A percentile compares a stretch with the other conserved stretches of the same genome.
phyloP scores from a whole-genome alignment of 2,797 vertebrate genomes.

The Phoebastria nigripes region DNA sequence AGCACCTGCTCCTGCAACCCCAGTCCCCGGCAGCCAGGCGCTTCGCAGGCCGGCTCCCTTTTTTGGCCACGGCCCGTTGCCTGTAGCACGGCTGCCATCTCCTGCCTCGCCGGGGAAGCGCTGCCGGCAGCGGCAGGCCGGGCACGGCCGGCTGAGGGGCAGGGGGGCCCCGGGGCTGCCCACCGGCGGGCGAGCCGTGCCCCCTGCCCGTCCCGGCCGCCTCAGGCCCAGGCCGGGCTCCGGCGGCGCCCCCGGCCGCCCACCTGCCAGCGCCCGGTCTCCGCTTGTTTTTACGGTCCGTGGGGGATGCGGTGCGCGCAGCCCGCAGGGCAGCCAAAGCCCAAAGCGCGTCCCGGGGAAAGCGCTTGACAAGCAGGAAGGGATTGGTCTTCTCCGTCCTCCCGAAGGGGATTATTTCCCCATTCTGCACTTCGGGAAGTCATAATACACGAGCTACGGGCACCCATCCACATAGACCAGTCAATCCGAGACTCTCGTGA shows the following conservation, averaged over 20 bases:
- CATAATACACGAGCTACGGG: no score
- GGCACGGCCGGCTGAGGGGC: neutral
- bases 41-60: neutral
- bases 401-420: neutral
- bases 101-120: neutral
- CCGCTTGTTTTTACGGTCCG: neutral
- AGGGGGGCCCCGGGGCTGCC: no score
- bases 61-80: neutral
- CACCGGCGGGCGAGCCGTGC: neutral
- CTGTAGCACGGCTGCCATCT: slow-evolving; percentile 68
- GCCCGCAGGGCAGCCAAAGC: neutral
- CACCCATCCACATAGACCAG: fast-evolving
- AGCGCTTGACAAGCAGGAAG: neutral
- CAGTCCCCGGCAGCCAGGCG: neutral
- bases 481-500: neutral
- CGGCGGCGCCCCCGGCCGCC: neutral
- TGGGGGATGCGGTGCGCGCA: no score
- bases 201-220: neutral
- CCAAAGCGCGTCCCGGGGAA: fast-evolving
- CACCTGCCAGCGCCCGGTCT: neutral
- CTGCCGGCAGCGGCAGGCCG: neutral
- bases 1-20: slow-evolving; percentile 64
- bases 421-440: fast-evolving
- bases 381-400: fast-evolving
- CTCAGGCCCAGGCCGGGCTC: neutral